Evolutionary conservation across 2,113 vertebrate genomes (phyloP).

Genomic region (Ciconia boyciana): DNA sequence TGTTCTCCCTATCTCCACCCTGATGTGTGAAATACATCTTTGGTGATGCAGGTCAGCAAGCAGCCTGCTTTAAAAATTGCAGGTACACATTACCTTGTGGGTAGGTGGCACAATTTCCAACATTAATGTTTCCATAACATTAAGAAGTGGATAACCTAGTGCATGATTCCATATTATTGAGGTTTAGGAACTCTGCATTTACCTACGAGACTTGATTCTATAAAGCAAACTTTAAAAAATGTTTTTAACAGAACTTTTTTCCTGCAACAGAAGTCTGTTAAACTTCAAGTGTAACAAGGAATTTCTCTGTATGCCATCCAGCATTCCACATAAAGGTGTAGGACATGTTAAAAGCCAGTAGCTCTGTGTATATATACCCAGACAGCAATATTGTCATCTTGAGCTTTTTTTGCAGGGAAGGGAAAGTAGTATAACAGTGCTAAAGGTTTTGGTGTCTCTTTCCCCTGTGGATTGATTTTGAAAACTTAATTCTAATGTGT

Average conservation of each 20-base stretch:
- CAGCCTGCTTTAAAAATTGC: neutral
- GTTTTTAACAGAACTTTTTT: neutral
- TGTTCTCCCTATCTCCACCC: neutral
- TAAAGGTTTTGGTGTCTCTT: neutral
- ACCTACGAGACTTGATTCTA: neutral
- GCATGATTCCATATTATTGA: neutral
- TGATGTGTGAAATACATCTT: neutral
- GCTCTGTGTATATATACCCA: neutral
- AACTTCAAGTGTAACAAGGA: neutral
- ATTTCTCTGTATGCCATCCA: neutral
- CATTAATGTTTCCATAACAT: neutral
- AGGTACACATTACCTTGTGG: neutral
- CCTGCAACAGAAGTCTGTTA: neutral
- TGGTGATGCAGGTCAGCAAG: neutral
- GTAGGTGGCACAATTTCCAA: neutral
- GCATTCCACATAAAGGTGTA: neutral
- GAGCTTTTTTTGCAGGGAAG: neutral
- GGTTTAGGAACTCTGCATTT: neutral
- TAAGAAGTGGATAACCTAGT: neutral
- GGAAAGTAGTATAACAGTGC: neutral
- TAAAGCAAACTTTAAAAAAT: neutral
- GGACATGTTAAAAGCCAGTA: neutral
- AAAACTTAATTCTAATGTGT: neutral
- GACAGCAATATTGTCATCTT: neutral
- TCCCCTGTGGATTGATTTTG: neutral